Evolutionary conservation across 2,888 invertebrate species (phyloP).

Genomic region (Drosophila anomalata): DNA sequence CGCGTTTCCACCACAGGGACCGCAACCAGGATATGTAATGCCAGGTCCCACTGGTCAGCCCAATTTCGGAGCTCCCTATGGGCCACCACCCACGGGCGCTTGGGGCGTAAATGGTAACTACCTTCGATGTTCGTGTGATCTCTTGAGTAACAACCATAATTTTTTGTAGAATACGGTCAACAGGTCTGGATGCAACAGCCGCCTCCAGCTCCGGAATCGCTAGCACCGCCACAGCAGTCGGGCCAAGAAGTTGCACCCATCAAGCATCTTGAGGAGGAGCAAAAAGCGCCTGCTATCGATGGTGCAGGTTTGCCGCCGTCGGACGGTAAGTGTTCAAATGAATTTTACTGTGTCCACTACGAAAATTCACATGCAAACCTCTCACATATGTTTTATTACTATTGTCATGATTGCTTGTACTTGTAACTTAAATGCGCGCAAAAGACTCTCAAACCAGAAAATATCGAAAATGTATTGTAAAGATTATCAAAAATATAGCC

Average conservation of each 20-base stretch:
- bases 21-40: slow-evolving; percentile 64
- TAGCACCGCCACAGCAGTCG: slow-evolving; percentile 34
- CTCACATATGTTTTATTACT: slow-evolving; percentile 70
- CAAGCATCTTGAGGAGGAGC: slow-evolving; percentile 47
- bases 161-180: slow-evolving; percentile 68
- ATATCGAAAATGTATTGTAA: slow-evolving; percentile 56
- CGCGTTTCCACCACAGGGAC: slow-evolving; percentile 66
- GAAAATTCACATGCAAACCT: slow-evolving; percentile 73
- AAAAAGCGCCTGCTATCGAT: slow-evolving; percentile 56
- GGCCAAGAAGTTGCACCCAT: slow-evolving; percentile 18
- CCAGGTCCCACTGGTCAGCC: slow-evolving; percentile 66
- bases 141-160: neutral
- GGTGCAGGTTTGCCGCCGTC: slow-evolving; percentile 78
- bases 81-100: slow-evolving; percentile 68
- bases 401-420: slow-evolving; percentile 64
- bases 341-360: slow-evolving; percentile 52
- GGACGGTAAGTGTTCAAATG: slow-evolving; percentile 82
- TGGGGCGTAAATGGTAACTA: slow-evolving; percentile 79
- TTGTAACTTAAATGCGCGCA: slow-evolving; percentile 52
- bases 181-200: slow-evolving; percentile 76
- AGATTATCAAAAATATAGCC: slow-evolving; percentile 59
- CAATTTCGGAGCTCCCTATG: slow-evolving; percentile 75
- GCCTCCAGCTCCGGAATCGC: slow-evolving; percentile 40
- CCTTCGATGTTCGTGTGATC: neutral
- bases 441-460: slow-evolving; percentile 41